Base-by-base conservation (phyloP, 2,113 vertebrate genomes). In the Zosterops japonicus region DNA sequence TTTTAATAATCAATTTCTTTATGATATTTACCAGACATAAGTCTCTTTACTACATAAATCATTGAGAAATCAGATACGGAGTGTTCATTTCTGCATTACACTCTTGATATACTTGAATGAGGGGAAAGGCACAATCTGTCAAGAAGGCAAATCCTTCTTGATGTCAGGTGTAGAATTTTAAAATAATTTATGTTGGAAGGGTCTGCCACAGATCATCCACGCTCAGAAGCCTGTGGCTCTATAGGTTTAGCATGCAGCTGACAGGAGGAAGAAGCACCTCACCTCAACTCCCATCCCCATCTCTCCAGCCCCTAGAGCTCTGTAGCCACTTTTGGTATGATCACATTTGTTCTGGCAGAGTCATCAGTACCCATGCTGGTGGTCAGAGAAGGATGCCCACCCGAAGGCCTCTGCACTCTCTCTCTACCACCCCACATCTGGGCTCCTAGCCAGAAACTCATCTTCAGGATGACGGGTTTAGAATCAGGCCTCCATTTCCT, bases 161-260 rank as follows among this genome's bases (percentile, higher is more conserved):
- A 16, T 71, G 24, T 39, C 60, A 76, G 27, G 8, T 39, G 14
- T 11, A 28, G 17, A 71, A 57, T 0, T 10, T 8, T n/a, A 68
- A 87, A 91, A 52, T 16, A 64, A 52, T 83, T 64, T 36, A 14
- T 0, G 0, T 22, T 70, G 36, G 46, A 60, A 93, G 5, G 8
- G 6, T 77, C 12, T 85, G 33, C 13, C 18, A 60, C 12, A 50
- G 23, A 15, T 63, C 5, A 39, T 14, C 8, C 17, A 35, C 42
- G 17, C 27, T 68, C 27, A 60, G 33, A 36, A 52, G 33, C 14
- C 17, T 36, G 14, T 2, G 1, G 12, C 3, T 41, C 0, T 1
- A 52, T 65, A 33, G 35, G 39, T 24, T 41, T 80, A 44, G 9
- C 28, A 55, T 12, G 8, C 53, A 76, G 17, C 15, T 50, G 23